Evolutionary conservation across 2,888 invertebrate genomes (phyloP), one percentile per base, ranked within the genome.

Genomic region (Dastarcus helophoroides): DNA sequence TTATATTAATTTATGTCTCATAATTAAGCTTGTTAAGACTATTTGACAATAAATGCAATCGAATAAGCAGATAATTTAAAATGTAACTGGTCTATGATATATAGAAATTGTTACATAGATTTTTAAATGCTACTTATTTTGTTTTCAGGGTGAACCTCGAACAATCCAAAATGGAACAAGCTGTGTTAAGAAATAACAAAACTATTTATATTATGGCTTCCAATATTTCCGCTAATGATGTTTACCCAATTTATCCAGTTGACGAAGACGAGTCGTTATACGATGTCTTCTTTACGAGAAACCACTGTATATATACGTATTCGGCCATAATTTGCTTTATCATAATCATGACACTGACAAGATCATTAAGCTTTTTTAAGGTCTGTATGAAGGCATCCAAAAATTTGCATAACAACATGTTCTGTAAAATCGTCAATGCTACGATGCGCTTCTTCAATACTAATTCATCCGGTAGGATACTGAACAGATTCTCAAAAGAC

Each of bases 401-500:
- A 29, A 60, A 48, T 22, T 54, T 78, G 3, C 78, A 79, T 47
- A 64, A 69, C 39, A 53, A 44, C 6, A 76, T 62, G 60, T 60
- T 62, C 34, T 35, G 42, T n/a, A 65, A 70, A 34, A 65, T 82
- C 4, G 69, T 78, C 7, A 60, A 69, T 19, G 70, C 76, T 1
- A 72, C 74, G 0, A 73, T 79, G 63, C 56, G 63, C 32, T 82
- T 82, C 53, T 82, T 81, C 54, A 77, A 79, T 45, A 67, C 63
- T 1, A 80, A 80, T 51, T 71, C 77, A 2, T 67, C 69, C 2
- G 72, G 72, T 2, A 60, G 69, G 22, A 71, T 81, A 37, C 58
- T 81, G 22, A 80, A 80, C 56, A 61, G 81, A 28, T 80, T 81
- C 54, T 73, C 79, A 2, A 80, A 79, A 51, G 81, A 81, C 51